phyloP scores from a whole-genome alignment of 2,797 vertebrate species.

The Mareca strepera region DNA sequence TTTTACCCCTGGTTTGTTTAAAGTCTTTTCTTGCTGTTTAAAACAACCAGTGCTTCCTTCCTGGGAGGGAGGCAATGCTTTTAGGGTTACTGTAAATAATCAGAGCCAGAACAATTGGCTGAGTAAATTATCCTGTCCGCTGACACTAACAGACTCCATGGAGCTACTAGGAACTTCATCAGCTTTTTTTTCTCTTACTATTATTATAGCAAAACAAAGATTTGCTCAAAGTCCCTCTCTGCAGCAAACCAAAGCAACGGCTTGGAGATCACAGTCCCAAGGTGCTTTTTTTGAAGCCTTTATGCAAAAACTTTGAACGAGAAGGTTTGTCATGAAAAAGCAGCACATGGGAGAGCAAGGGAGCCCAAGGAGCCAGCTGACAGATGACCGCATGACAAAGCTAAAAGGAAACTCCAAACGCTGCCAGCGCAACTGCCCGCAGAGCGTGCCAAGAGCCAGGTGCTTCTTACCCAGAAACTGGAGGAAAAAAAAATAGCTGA shows the following conservation, averaged over 20 bases:
- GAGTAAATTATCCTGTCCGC: constrained; percentile 45
- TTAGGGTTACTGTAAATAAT: constrained; percentile 49
- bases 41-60: constrained; percentile 47
- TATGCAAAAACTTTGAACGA: constrained; percentile 3
- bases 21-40: constrained; percentile 44
- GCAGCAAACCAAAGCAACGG: neutral
- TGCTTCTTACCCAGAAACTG: constrained; percentile 11
- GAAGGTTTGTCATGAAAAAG: constrained; percentile 38
- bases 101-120: constrained; percentile 29
- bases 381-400: constrained; percentile 51
- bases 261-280: neutral
- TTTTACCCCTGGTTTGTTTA: constrained; percentile 22
- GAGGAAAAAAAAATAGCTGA: neutral
- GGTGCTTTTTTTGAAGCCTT: neutral
- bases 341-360: constrained; percentile 40
- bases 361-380: constrained; percentile 29
- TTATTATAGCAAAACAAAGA: neutral
- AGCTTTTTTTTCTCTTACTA: neutral
- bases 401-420: constrained; percentile 44
- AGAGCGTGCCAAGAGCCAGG: constrained; percentile 61
- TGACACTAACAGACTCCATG: constrained; percentile 36
- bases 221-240: neutral
- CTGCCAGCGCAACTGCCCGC: constrained; percentile 34
- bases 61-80: constrained; percentile 21
- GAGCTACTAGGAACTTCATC: constrained; percentile 26